Evolutionary conservation across 2,888 invertebrate species (phyloP).

Genomic region (Punctoribates punctum): DNA sequence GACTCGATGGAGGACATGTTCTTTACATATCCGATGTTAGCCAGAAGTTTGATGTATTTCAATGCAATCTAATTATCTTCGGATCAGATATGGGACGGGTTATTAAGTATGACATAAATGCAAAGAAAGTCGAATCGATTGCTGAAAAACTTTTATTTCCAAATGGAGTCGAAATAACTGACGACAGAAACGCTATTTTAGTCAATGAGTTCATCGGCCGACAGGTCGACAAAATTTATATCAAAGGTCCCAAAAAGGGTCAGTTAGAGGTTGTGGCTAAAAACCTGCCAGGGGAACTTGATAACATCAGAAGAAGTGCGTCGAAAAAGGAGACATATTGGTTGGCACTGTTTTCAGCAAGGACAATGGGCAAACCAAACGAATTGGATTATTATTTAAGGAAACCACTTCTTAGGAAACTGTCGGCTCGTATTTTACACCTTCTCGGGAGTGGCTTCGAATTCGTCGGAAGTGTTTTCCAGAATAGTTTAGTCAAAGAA

Average conservation of each 20-base stretch:
- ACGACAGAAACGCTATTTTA: constrained; percentile 72
- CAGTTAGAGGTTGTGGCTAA: constrained; percentile 72
- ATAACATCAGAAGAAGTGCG: constrained; percentile 59
- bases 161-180: constrained; percentile 42
- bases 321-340: constrained; percentile 53
- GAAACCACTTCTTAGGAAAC: constrained; percentile 42
- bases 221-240: constrained; percentile 65
- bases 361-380: constrained; percentile 35
- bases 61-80: background rate
- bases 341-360: constrained; percentile 50
- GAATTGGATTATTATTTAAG: constrained; percentile 41
- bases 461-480: background rate
- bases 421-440: background rate
- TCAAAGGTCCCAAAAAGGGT: constrained; percentile 78
- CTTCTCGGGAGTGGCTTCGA: background rate
- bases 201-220: constrained; percentile 67
- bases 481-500: background rate
- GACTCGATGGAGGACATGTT: constrained; percentile 14
- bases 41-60: background rate
- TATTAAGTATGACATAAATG: constrained; percentile 45
- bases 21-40: constrained; percentile 40
- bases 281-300: constrained; percentile 63
- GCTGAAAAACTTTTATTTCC: constrained; percentile 35
- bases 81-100: constrained; percentile 44
- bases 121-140: constrained; percentile 36